These are phyloP conservation scores for Zalophus californianus DNA, from an alignment of 2,797 vertebrate genomes.

Conservation along the genomic window DNA sequence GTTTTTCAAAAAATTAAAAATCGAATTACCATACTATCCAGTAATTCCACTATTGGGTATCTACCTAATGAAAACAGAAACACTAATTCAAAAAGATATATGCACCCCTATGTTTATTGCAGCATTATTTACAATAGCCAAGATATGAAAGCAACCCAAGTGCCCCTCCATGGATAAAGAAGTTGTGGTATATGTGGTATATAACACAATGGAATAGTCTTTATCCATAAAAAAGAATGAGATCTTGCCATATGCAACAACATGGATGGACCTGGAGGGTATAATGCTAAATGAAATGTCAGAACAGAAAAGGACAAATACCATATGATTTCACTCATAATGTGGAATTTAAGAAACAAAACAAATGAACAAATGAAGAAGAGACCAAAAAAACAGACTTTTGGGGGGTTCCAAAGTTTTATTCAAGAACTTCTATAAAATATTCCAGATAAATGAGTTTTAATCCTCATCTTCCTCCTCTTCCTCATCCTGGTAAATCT, in stretches of 20 bases:
- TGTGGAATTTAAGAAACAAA: not conserved
- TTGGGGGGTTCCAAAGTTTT: not conserved
- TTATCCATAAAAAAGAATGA: not conserved
- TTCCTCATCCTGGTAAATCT: not conserved
- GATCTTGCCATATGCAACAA: not conserved
- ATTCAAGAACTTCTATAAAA: not conserved
- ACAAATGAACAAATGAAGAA: not conserved
- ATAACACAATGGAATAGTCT: not conserved
- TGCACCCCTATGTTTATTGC: not conserved
- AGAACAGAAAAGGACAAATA: not conserved
- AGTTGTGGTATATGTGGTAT: not conserved
- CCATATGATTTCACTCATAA: not conserved
- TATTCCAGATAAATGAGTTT: not conserved
- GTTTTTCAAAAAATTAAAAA: not conserved
- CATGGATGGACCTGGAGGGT: not conserved
- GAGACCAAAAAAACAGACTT: not conserved
- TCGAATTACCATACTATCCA: no score
- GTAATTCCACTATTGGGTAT: not conserved
- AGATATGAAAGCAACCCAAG: not conserved
- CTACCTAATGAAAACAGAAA: not conserved
- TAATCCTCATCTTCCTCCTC: not conserved
- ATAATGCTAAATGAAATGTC: not conserved
- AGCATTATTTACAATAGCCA: not conserved
- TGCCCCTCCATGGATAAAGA: not conserved
- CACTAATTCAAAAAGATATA: not conserved